These are phyloP conservation scores for Triops longicaudatus DNA, from an alignment of 1,140 invertebrate species.

Conservation along the genomic window DNA sequence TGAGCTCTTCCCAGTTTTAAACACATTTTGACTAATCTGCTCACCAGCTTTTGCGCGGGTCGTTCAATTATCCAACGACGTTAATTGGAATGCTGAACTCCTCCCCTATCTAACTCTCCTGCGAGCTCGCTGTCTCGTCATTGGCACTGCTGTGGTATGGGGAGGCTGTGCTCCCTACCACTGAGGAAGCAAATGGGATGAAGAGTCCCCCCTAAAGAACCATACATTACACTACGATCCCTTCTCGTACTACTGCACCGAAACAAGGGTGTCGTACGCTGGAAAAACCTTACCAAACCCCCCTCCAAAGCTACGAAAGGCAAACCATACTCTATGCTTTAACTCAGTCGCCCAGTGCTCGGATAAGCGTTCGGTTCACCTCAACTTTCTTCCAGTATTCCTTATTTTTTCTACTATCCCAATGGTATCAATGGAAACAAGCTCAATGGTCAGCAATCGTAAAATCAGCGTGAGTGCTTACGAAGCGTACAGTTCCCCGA, in stretches of 20 bases:
- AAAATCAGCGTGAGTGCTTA: not conserved
- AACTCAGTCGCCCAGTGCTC: not conserved
- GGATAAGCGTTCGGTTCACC: constrained; percentile 3
- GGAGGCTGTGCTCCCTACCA: no score
- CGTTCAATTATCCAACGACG: no score
- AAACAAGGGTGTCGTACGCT: not conserved
- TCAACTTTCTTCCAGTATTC: not conserved
- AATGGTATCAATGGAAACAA: not conserved
- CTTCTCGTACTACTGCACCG: not conserved
- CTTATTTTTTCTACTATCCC: not conserved
- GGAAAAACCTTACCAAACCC: not conserved
- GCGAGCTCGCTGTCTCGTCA: no score
- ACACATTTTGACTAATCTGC: no score
- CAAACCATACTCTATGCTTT: not conserved
- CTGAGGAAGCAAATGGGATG: no score
- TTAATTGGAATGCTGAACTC: no score
- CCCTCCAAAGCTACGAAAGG: not conserved
- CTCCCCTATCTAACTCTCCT: no score
- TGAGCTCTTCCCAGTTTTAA: no score
- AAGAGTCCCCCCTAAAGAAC: not conserved
- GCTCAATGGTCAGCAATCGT: not conserved
- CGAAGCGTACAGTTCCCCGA: not conserved
- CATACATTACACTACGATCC: not conserved
- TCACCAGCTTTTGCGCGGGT: no score
- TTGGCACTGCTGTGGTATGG: no score